Evolutionary conservation across 2,113 vertebrate species (phyloP).

Genomic region (Psettodes erumei): DNA sequence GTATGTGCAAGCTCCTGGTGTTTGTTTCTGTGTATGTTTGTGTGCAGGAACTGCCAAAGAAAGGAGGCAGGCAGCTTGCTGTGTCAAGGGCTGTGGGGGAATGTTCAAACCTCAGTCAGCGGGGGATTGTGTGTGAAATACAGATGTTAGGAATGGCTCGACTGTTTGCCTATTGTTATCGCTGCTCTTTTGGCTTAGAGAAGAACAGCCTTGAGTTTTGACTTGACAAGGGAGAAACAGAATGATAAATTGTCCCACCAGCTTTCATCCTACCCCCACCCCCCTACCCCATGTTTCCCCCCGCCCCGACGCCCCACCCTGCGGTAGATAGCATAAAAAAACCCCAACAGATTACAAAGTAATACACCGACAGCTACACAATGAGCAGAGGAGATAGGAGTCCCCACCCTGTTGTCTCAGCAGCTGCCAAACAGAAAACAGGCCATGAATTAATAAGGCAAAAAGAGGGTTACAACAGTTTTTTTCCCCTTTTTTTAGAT

Average conservation of each 20-base stretch:
- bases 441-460: slow-evolving; percentile 53
- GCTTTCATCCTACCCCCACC: slow-evolving; percentile 60
- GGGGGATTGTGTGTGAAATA: slow-evolving; percentile 71
- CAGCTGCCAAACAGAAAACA: slow-evolving; percentile 55
- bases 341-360: slow-evolving; percentile 65
- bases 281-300: slow-evolving; percentile 3
- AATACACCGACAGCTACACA: slow-evolving; percentile 64
- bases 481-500: slow-evolving; percentile 25
- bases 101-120: slow-evolving; percentile 68
- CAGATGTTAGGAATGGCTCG: slow-evolving; percentile 73
- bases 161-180: slow-evolving; percentile 70
- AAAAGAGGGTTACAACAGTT: slow-evolving; percentile 18
- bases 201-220: slow-evolving; percentile 63
- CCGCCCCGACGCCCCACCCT: slow-evolving; percentile 17
- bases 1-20: slow-evolving; percentile 56
- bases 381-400: slow-evolving; percentile 50
- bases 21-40: slow-evolving; percentile 58
- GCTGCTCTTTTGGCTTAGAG: slow-evolving; percentile 55
- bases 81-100: slow-evolving; percentile 68
- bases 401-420: slow-evolving; percentile 55
- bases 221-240: slow-evolving; percentile 76
- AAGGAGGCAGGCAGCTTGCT: slow-evolving; percentile 63
- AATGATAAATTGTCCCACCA: slow-evolving; percentile 77
- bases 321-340: slow-evolving; percentile 62
- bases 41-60: slow-evolving; percentile 62